Evolutionary conservation across 2,113 vertebrate genomes (phyloP), one percentile per base, ranked within the genome.

Genomic region (Callocephalon fimbriatum): DNA sequence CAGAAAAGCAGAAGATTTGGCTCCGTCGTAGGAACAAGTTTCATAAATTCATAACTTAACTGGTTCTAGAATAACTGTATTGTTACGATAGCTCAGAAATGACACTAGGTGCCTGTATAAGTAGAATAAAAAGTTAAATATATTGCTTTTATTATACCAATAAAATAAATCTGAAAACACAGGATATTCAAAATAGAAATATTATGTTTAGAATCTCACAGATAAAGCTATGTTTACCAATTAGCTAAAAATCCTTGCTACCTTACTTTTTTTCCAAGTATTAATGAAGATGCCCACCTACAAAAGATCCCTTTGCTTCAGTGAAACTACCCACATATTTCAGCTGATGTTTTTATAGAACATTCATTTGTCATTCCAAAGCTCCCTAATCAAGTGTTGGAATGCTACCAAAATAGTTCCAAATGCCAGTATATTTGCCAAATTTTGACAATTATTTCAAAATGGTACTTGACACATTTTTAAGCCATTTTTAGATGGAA

Each of bases 371-470:
- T 61, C 62, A 75, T 82, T 88, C 53, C 74, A 82, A 82, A 91
- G 35, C 70, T 90, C 31, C 32, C 35, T 85, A 93, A 86, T 86
- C 44, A 88, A 86, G 82, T 15, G 17, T 26, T 94, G 85, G 78
- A 85, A 47, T 40, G 26, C 8, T 78, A 86, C 38, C 58, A 95
- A 90, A 88, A 75, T 15, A 78, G 27, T 72, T 78, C 22, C 48
- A 93, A 93, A 90, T 70, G 58, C 79, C 67, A 88, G 25, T 73
- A 29, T 71, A 61, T 82, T 88, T 81, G 56, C 26, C 17, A 91
- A 76, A 65, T 65, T 87, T 67, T 88, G 35, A 56, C 45, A 77
- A 79, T 88, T 67, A 90, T 78, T 93, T 94, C 53, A 68, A 92
- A 90, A 90, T 26, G 14, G 7, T 22, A 38, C n/a, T 90, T 79